These are phyloP conservation scores for Tyto alba DNA, from an alignment of 2,113 vertebrate species.

Conservation along the genomic window DNA sequence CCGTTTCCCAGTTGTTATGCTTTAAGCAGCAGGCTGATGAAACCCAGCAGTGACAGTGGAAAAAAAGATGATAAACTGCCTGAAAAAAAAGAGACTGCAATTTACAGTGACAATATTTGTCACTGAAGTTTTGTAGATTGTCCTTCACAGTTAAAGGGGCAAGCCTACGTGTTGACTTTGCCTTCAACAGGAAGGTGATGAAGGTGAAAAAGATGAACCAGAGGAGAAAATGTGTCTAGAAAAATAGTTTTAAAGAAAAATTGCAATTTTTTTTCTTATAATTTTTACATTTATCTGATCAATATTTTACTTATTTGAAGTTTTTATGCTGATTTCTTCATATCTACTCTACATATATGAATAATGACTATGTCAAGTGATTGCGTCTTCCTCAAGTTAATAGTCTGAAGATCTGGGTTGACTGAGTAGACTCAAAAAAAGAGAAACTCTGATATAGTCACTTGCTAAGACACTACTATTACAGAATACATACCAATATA, in stretches of 20 bases:
- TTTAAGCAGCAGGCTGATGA: background rate
- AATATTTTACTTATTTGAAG: background rate
- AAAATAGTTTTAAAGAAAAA: background rate
- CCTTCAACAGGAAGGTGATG: background rate
- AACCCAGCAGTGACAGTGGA: background rate
- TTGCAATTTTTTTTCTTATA: accelerated
- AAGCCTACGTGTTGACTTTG: background rate
- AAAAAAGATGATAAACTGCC: background rate
- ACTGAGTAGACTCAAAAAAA: background rate
- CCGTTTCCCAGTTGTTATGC: background rate
- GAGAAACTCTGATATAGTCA: background rate
- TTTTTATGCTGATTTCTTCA: background rate
- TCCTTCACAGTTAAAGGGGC: constrained; percentile 4
- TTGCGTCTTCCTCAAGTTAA: background rate
- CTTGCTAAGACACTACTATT: background rate
- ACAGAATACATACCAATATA: background rate
- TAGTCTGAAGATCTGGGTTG: background rate
- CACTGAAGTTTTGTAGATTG: background rate
- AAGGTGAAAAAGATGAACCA: background rate
- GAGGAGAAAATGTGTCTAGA: background rate
- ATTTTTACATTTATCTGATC: background rate
- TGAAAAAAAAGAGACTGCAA: background rate
- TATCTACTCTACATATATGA: background rate
- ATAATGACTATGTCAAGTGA: background rate
- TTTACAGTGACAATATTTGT: constrained; percentile 5